Evolutionary conservation across 2,888 invertebrate species (phyloP), one percentile per base, ranked within the genome.

Genomic region (Drosophila testacea): DNA sequence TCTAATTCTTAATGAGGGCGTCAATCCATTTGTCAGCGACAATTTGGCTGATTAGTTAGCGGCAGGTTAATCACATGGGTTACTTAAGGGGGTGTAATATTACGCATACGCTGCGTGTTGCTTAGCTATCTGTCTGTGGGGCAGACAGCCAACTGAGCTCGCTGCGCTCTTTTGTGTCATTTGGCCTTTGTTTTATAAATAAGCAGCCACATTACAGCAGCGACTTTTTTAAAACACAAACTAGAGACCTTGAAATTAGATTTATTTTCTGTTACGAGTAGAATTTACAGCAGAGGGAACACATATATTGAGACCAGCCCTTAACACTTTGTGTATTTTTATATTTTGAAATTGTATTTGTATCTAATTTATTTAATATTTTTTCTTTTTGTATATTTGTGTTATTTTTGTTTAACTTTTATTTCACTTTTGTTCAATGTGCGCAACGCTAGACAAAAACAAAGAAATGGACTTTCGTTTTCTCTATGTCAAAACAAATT

Each of bases 1-100:
- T 42, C 87, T 88, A 62, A 30, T 83, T 4, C 67, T 92, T 28
- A 92, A 92, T 72, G 83, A 81, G 60, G 90, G 91, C 66, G 61
- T 63, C 56, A 91, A 91, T 83, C 83, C 89, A 50, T 90, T 92
- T 64, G 56, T 69, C 47, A 52, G 81, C 72, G 92, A 92, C 78
- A 81, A 66, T 62, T 73, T 90, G 61, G 74, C 78, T 28, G 88
- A 90, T 61, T 92, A 66, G 64, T 7, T 55, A 13, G 52, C 10
- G 34, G 13, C 42, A 13, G 48, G 27, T 9, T 42, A 6, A 28
- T 11, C 28, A 55, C 10, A 27, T 32, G 46, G 34, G 9, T 4
- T 27, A 4, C 39, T 61, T 11, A 9, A 56, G 27, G 34, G 34
- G 50, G 54, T 67, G 67, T 66, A 47, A 64, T 42, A 32, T 64